A percentile compares a stretch with the other conserved stretches of the same genome.
Conservation (phyloP, 2,888 invertebrate genomes). For the Thysanoteuthis rhombus region DNA sequence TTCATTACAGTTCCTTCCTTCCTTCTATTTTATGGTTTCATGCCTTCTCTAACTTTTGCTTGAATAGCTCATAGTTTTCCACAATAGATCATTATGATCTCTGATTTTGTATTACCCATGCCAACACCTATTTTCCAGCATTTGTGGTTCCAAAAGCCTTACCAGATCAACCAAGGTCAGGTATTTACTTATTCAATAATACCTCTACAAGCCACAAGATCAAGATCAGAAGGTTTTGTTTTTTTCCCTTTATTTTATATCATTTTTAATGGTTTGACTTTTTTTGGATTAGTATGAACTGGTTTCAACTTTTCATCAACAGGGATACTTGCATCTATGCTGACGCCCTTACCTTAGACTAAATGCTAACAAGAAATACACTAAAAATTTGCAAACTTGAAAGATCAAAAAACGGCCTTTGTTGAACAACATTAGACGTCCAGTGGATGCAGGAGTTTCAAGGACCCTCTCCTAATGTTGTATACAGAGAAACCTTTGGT, state of each 20-base stretch:
- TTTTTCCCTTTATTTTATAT: background rate
- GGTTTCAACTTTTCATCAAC: background rate
- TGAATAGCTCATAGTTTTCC: background rate
- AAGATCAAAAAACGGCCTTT: background rate
- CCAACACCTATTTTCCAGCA: background rate
- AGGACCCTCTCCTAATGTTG: background rate
- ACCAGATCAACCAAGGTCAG: background rate
- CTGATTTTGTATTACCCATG: background rate
- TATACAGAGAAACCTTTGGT: no score
- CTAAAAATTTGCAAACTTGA: background rate
- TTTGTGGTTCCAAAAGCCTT: background rate
- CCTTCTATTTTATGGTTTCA: background rate
- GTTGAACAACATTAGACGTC: background rate
- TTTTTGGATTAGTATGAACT: background rate
- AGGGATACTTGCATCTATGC: background rate
- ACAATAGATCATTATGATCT: background rate
- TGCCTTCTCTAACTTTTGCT: background rate
- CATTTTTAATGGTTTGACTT: background rate
- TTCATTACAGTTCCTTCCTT: background rate
- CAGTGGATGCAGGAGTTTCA: background rate
- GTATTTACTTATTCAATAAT: slow-evolving; percentile 25
- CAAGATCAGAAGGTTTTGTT: background rate
- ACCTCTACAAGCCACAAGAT: slow-evolving; percentile 23
- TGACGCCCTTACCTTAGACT: background rate
- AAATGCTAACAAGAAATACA: background rate